Evolutionary conservation across 2,888 invertebrate species (phyloP).

Genomic region (Xestia sexstrigata): DNA sequence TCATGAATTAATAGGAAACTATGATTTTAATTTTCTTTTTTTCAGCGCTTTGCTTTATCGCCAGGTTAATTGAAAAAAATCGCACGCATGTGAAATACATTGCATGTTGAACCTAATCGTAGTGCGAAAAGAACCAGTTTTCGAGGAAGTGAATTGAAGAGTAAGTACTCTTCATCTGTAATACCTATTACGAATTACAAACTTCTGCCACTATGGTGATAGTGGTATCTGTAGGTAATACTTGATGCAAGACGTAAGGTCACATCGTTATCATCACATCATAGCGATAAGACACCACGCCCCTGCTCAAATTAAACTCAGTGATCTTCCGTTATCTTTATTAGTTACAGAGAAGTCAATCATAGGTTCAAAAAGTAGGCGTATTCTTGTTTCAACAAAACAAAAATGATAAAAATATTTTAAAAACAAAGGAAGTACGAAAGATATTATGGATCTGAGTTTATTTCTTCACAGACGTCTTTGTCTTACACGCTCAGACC

Average conservation of each 20-base stretch:
- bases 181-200: too few species aligned
- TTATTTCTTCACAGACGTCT: neutral
- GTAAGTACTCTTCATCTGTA: too few species aligned
- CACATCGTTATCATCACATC: neutral
- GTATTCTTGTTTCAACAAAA: constrained; percentile 24
- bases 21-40: too few species aligned
- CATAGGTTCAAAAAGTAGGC: constrained; percentile 50
- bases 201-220: too few species aligned
- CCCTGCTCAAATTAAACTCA: constrained; percentile 12
- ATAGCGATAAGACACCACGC: constrained; percentile 40
- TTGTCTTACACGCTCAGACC: neutral
- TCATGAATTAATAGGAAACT: too few species aligned
- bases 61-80: too few species aligned
- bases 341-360: neutral
- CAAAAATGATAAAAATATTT: constrained; percentile 2
- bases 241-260: constrained; percentile 29
- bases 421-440: constrained; percentile 12
- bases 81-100: too few species aligned
- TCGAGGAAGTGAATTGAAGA: too few species aligned
- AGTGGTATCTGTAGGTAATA: neutral
- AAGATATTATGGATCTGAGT: constrained; percentile 2
- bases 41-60: too few species aligned
- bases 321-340: constrained; percentile 31
- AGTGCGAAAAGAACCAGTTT: too few species aligned
- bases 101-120: too few species aligned